Evolutionary conservation across 2,888 invertebrate genomes (phyloP), one percentile per base, ranked within the genome.

Genomic region (Petrolisthes cinctipes): DNA sequence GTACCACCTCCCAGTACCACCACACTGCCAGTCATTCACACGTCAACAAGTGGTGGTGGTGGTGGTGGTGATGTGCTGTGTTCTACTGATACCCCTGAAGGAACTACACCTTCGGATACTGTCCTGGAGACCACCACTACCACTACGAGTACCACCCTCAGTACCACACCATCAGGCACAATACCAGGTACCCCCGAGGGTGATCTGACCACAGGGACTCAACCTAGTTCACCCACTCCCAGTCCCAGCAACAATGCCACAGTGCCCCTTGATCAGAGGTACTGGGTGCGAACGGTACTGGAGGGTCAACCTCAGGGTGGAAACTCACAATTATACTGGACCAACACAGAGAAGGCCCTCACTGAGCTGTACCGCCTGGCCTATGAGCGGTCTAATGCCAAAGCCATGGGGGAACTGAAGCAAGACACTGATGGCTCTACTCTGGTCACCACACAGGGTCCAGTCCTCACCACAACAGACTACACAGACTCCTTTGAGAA

Each of bases 221-320:
- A 88, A 57, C 82, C 85, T 37, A 85, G 88, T 51, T 57, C 88
- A 14, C n/a, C n/a, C n/a, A n/a, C n/a, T n/a, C 88, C 88, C 37
- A 88, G 88, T 66, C 88, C 88, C 17, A 88, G 88, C 57, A 88
- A 88, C 82, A 88, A 85, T 53, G 81, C 88, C 20, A 85, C 88
- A n/a, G 88, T 85, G 56, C 88, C 88, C 51, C 71, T 88, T 5
- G 85, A 88, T 51, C 88, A 88, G 68, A 53, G 85, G 56, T 88
- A 88, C 78, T 88, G 88, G 88, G 82, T 88, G 9, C 51, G 88
- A 75, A 88, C 88, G 9, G 85, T 88, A 71, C 78, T 88, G 61
- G 82, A 88, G 76, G 88, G 85, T 1, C 78, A 81, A n/a, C 85
- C 85, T 11, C 53, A 71, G 6, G 66, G 56, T 5, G 76, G 53